Evolutionary conservation across 2,888 invertebrate genomes (phyloP), one percentile per base, ranked within the genome.

Genomic region (Leptogaster cylindrica): DNA sequence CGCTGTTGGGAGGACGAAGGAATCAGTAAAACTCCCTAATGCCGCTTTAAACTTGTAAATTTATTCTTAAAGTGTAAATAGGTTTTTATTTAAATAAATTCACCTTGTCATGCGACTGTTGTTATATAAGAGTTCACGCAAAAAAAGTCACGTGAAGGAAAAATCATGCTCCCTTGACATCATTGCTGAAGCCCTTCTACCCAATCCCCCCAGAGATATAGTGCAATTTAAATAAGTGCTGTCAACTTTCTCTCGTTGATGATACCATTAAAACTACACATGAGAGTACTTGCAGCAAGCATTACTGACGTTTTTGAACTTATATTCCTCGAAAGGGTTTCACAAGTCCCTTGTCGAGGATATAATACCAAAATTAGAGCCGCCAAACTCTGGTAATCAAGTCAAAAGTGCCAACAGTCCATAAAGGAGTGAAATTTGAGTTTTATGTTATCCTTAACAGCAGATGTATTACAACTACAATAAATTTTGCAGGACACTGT

Each of bases 341-440:
- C 44, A 61, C 27, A 61, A 61, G 64, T 64, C 31, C 31, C 31
- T 8, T 20, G 33, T 36, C 27, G 28, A 48, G 58, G 52, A 58
- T 46, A 28, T 58, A 55, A 65, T 58, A 20, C 16, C 52, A 64
- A 65, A 64, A 68, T 68, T 65, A 68, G 65, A 65, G 65, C 58
- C 51, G 68, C 65, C 68, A 68, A 68, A 68, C 68, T 68, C 65
- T 12, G 41, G 58, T 68, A 68, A 68, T 68, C 65, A 55, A 58
- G 66, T 55, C 55, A 36, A 68, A 68, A 68, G 68, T 68, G 58
- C 68, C 58, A 58, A 36, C 65, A 65, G 65, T 63, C 41, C 65
- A 27, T 28, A 68, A 68, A 68, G 46, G 44, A 36, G 51, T 33
- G 63, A 64, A 51, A 55, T 68, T 68, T 55, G 44, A 64, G 68